These are phyloP conservation scores for Plagodis pulveraria DNA, from an alignment of 2,888 invertebrate genomes.

Conservation along the genomic window DNA sequence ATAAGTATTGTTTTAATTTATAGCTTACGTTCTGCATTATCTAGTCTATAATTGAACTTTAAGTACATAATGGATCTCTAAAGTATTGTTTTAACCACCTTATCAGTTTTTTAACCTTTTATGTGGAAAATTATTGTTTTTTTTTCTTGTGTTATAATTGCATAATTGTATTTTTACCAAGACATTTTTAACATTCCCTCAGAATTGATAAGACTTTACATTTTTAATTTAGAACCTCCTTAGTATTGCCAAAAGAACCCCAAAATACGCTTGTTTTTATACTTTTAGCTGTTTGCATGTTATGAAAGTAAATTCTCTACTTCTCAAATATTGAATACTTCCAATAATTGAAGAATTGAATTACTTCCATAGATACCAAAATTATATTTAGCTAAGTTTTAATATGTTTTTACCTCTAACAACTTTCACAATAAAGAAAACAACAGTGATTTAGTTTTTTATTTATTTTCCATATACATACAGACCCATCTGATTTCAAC, in stretches of 20 bases:
- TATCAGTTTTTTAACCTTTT: too few species aligned
- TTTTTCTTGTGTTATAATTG: too few species aligned
- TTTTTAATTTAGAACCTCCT: constrained; percentile 2
- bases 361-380: constrained; percentile 19
- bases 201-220: too few species aligned
- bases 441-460: constrained; percentile 57
- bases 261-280: constrained; percentile 17
- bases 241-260: constrained; percentile 3
- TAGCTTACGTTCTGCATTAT: too few species aligned
- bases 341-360: too few species aligned
- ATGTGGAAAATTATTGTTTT: too few species aligned
- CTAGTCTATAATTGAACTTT: too few species aligned
- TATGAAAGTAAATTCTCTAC: background rate
- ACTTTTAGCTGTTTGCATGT: constrained; percentile 3
- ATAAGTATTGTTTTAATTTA: too few species aligned
- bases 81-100: too few species aligned
- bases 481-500: constrained; percentile 76
- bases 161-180: too few species aligned
- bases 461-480: constrained; percentile 78
- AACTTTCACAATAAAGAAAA: constrained; percentile 48
- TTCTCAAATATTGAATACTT: constrained; percentile 9
- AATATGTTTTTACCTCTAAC: constrained; percentile 18
- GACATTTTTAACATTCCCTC: too few species aligned
- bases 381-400: constrained; percentile 17
- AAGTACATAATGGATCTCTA: too few species aligned